These are phyloP conservation scores for Spondyliosoma cantharus DNA, from an alignment of 2,797 vertebrate species.

Conservation along the genomic window DNA sequence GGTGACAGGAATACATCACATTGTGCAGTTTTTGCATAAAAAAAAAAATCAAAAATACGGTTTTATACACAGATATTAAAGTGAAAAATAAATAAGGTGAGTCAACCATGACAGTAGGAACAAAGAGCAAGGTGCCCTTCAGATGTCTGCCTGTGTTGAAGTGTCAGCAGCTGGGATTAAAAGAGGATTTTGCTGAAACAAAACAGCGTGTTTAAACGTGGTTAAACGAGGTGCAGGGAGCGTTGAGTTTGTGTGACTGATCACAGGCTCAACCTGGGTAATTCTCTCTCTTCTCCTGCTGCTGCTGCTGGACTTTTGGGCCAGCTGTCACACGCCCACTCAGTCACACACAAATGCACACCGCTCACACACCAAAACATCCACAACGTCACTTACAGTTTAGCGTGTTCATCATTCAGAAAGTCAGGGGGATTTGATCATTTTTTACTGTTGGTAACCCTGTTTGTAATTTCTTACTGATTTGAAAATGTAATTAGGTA, in stretches of 20 bases:
- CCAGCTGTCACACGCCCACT: constrained; percentile 61
- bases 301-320: constrained; percentile 56
- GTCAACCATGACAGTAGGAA: not conserved
- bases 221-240: not conserved
- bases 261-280: constrained; percentile 39
- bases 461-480: not conserved
- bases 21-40: not conserved
- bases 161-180: not conserved
- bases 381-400: constrained; percentile 38
- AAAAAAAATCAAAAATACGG: not conserved
- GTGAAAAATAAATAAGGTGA: not conserved
- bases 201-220: constrained; percentile 14
- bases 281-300: constrained; percentile 36
- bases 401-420: constrained; percentile 12
- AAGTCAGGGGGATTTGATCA: constrained; percentile 59
- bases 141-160: constrained; percentile 1
- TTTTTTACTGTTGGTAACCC: constrained; percentile 36
- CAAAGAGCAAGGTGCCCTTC: not conserved
- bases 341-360: constrained; percentile 51
- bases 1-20: not conserved
- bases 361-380: constrained; percentile 44
- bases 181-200: constrained; percentile 20
- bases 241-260: constrained; percentile 40
- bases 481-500: not conserved
- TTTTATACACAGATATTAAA: not conserved